Evolutionary conservation across 2,888 invertebrate genomes (phyloP), one percentile per base, ranked within the genome.

Genomic region (Ectemnius lituratus): DNA sequence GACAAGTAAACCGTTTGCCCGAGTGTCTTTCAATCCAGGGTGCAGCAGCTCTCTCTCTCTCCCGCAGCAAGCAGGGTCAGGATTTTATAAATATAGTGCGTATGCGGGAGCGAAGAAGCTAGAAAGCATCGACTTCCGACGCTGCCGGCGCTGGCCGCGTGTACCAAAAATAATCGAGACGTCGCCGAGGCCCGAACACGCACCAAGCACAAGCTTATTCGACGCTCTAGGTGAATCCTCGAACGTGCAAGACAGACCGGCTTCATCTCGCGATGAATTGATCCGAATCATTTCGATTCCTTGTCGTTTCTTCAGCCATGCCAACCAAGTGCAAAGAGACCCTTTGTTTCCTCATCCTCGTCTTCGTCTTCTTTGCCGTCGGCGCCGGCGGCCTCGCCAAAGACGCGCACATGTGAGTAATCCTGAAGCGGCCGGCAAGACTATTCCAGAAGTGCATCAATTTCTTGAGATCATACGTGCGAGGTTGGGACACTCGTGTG

Each of bases 131-230:
- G 70, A 67, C 58, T 62, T 78, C 61, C 65, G 75, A 74, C 73
- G 73, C 68, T 6, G 8, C 37, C 8, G 78, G 75, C 73, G 73
- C 78, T 70, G 83, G 78, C 77, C 81, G 76, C 81, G 83, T 37
- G 37, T 76, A 86, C 88, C 88, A 88, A 88, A 88, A 88, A 88
- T 88, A 88, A 87, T 86, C 88, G 79, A 77, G 71, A 75, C 72
- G 62, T 59, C 61, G 65, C 46, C 37, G 37, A 37, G 37, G 70
- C 70, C 66, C 67, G 66, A 23, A 23, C 23, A 46, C 63, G 45
- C 62, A 69, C 62, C 58, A 59, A 66, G 28, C 52, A 63, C 64
- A 58, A 47, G 49, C 52, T 69, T 27, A 23, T 49, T 18, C 18
- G 27, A 59, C 59, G 62, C 23, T 23, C 47, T 47, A 63, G 27